Base-by-base conservation (phyloP, 1,140 invertebrate genomes). In the Aphelenchoides besseyi region DNA sequence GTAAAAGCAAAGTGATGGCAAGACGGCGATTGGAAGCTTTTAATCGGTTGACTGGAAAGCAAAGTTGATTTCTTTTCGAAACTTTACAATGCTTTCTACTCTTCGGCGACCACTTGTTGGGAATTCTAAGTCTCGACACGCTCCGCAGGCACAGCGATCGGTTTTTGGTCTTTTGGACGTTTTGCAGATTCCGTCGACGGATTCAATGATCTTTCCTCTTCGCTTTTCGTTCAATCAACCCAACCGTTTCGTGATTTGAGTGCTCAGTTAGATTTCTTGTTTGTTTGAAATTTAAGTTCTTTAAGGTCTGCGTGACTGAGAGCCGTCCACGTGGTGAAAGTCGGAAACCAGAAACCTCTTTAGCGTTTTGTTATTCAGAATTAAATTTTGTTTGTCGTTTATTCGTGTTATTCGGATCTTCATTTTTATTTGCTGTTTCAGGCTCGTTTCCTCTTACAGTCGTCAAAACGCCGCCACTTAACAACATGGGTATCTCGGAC, bases 401-500 rank as follows among this genome's bases (percentile, higher is more conserved):
- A 12, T 48, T 48, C 41, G 12, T 12, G 12, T 48, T 48, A 23
- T 23, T 48, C 41, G 41, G 12, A 16, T 48, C 12, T 48, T 48
- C 41, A 48, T 48, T 48, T 48, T 12, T 48, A 16, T 48, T 48
- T 48, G 41, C 23, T 48, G 23, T 48, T 48, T 12, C 41, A 48
- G 41, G 41, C 41, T 48, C 41, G 41, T 48, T 48, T 48, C 41
- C 41, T 48, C 41, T 23, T 16, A 12, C 41, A 12, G 41, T 23
- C 41, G 41, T 23, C 41, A 48, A 48, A 23, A 48, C 41, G 41
- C 41, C 41, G 41, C 41, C 41, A 23, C 41, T 48, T 23, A 48
- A 23, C 73, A 70, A 77, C 57, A 78, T 78, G 76, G 76, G 76
- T 26, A 78, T 78, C 59, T 78, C 76, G 12, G 76, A 78, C 74